Base-by-base conservation (phyloP, 2,888 invertebrate genomes). In the Oxycera nigricornis region DNA sequence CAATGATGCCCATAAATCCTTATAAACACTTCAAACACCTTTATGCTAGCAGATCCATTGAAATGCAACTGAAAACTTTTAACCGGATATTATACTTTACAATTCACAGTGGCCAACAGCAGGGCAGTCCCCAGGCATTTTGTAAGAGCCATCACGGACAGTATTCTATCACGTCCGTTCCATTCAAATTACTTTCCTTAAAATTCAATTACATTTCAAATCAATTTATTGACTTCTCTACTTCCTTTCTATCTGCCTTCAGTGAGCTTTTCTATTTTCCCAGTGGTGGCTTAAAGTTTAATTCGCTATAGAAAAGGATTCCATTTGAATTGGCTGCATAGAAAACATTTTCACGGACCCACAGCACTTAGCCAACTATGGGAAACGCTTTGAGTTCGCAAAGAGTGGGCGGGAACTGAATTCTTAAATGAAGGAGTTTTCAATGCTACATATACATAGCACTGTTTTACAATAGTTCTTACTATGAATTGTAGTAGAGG, bases 171-270 rank as follows among this genome's bases (percentile, higher is more conserved):
- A 55, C 52, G 22, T 55, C 52, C 22, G 24, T 11, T 24, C 59
- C 59, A 28, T 59, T 30, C 30, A 59, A 59, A 59, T 59, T 26
- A 59, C 14, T 59, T 59, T 59, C 59, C 30, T 59, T 11, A 59
- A 59, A 59, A 59, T 30, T 59, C 59, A 30, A 59, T 59, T 59
- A 59, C 59, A 30, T 28, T 30, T 59, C 28, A 59, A 59, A 59
- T 59, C 59, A 59, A 59, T 59, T 59, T 59, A 59, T 28, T 28
- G 59, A 14, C 30, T 59, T 59, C 59, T 59, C 28, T 46, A 46
- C 46, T 55, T 55, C 52, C 52, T 22, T 17, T 55, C 22, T 20
- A 55, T 55, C 22, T 11, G 11, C 24, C 24, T 22, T 24, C 7
- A 20, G 17, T 55, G 22, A 55, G 17, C 11, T 17, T 11, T 20